phyloP scores from a whole-genome alignment of 2,113 vertebrate species.

The Pseudolaguvia tuberculata region DNA sequence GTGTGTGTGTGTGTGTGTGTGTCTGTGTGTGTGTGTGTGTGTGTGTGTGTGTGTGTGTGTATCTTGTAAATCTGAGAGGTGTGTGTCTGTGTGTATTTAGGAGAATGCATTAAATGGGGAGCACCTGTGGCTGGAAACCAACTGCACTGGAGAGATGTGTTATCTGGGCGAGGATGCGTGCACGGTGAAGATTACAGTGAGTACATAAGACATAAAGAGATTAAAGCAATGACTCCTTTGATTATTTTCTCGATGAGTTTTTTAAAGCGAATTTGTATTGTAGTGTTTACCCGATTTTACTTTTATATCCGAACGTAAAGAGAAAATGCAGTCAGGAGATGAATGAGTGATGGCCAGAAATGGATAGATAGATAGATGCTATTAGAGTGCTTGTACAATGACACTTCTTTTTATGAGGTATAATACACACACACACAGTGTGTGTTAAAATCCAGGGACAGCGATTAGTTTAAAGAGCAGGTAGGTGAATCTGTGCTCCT shows the following conservation, averaged over 20 bases:
- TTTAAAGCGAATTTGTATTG: no score
- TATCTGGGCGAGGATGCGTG: slow-evolving; percentile 96
- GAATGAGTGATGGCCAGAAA: background rate
- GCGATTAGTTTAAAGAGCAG: slow-evolving; percentile 39
- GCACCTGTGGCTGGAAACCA: slow-evolving; percentile 98
- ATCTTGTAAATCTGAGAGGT: slow-evolving; percentile 1
- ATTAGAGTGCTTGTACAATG: slow-evolving; percentile 24
- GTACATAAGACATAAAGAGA: slow-evolving; percentile 55
- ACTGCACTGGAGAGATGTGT: slow-evolving; percentile 94
- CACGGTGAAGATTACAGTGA: slow-evolving; percentile 90
- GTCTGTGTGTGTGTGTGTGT: background rate
- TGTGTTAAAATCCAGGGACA: slow-evolving; percentile 13
- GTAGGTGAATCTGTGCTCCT: slow-evolving; percentile 27
- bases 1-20: background rate
- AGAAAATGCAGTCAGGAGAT: background rate
- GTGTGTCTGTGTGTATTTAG: slow-evolving; percentile 57
- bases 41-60: background rate
- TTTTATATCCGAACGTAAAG: background rate
- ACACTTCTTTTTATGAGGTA: slow-evolving; percentile 41
- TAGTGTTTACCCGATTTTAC: no score
- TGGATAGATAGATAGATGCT: slow-evolving; percentile 9
- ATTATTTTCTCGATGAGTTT: no score
- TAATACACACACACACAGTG: slow-evolving; percentile 2
- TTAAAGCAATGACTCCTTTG: no score
- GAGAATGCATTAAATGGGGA: slow-evolving; percentile 94